These are phyloP conservation scores for Drosophila paulistorum DNA, from an alignment of 1,140 invertebrate species.

Conservation along the genomic window DNA sequence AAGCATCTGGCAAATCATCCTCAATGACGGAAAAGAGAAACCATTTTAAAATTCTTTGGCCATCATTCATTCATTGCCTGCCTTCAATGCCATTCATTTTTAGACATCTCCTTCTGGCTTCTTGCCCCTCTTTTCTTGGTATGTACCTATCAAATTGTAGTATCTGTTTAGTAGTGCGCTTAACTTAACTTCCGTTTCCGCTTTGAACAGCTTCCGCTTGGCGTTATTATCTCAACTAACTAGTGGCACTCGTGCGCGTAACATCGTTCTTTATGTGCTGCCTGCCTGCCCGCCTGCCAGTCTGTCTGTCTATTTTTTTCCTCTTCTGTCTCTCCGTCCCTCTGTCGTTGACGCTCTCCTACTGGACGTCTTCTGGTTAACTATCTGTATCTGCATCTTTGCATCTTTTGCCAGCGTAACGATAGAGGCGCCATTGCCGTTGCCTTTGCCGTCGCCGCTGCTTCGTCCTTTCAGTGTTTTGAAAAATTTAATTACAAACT, in stretches of 20 bases:
- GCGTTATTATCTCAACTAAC: conserved; percentile 79
- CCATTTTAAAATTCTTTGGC: conserved; percentile 8
- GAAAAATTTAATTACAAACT: conserved; percentile 81
- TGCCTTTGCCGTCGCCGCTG: conserved; percentile 27
- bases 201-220: conserved; percentile 75
- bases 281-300: background rate
- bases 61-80: conserved; percentile 36
- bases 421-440: conserved; percentile 15
- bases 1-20: background rate
- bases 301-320: conserved; percentile 26
- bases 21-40: background rate
- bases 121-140: conserved; percentile 34
- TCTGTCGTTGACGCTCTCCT: conserved; percentile 33
- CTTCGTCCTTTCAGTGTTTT: conserved; percentile 56
- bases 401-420: conserved; percentile 42
- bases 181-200: conserved; percentile 80
- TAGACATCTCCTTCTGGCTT: background rate
- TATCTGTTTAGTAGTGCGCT: conserved; percentile 80
- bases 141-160: conserved; percentile 25
- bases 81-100: conserved; percentile 14
- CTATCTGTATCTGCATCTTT: conserved; percentile 22
- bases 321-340: conserved; percentile 20
- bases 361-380: conserved; percentile 32
- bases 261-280: conserved; percentile 64
- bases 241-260: conserved; percentile 79